Base-by-base conservation (phyloP, 1,140 invertebrate species). In the Sipha flava region DNA sequence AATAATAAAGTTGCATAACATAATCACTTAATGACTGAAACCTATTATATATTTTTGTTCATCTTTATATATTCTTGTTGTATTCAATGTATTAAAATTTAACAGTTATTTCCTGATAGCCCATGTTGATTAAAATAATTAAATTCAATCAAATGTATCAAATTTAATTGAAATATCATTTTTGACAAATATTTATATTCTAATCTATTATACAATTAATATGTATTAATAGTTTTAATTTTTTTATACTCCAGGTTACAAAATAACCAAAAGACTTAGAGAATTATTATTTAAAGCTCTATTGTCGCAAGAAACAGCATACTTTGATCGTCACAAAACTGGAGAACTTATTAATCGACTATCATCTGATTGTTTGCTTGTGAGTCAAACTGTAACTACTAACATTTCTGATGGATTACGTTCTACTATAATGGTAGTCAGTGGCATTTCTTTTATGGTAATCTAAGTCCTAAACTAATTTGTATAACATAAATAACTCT, bases 401-500 rank as follows among this genome's bases (percentile, higher is more conserved):
- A 98, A 98, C 86, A 90, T 99, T 80, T 97, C 96, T 37, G 96
- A 98, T 87, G 97, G 97, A 0, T 85, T 98, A 18, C 86, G 97
- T 40, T 94, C 95, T 0, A 83, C 91, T 5, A 90, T 96, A 62
- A 95, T 96, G 90, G 92, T 94, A 7, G 84, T 90, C 47, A 93
- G 92, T 62, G 95, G 95, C 14, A 90, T 94, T 23, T 91, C 91
- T 6, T 97, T 98, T 94, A 98, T 98, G 97, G 94, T 96, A 54
- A 73, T 37, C 16, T 79, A 64, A 37, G 45, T 40, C 2, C n/a
- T 34, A 45, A 34, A 16, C 29, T 18, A 40, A 62, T 12, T 49
- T 54, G 0, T 16, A 1, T 80, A 14, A 62, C 23, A 23, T 0
- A 49, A 57, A 70, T 77, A 34, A 73, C 68, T 83, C 83, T 77